phyloP scores from a whole-genome alignment of 2,113 vertebrate species.

The Leptosomus discolor region DNA sequence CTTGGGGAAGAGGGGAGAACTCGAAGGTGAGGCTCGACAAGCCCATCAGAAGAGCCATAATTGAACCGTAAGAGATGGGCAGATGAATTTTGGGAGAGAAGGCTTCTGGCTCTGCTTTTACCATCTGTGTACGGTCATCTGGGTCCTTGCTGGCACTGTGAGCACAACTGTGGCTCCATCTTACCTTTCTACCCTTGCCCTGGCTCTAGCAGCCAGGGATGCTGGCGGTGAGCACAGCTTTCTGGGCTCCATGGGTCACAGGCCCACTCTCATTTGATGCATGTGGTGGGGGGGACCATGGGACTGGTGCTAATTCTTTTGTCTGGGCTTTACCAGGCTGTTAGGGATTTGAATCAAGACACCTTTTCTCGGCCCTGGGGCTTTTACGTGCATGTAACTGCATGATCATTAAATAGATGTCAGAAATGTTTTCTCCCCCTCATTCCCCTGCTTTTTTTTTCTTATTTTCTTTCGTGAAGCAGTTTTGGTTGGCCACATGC shows the following conservation, averaged over 20 bases:
- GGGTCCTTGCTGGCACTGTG: background rate
- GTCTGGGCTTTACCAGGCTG: background rate
- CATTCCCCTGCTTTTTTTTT: background rate
- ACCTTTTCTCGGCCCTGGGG: background rate
- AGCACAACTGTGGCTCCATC: background rate
- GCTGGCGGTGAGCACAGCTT: background rate
- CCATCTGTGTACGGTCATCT: background rate
- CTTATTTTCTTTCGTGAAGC: conserved; percentile 24
- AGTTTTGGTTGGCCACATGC: conserved; percentile 62
- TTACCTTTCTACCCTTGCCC: background rate
- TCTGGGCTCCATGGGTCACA: background rate
- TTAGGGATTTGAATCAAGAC: background rate
- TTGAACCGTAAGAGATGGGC: background rate
- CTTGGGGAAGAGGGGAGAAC: background rate
- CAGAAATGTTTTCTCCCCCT: conserved; percentile 4
- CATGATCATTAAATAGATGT: conserved; percentile 33
- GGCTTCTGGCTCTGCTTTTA: background rate
- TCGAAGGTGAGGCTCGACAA: background rate
- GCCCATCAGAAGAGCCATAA: background rate
- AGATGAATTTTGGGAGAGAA: background rate
- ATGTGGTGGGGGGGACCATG: too few relatives aligned
- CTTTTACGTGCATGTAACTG: background rate
- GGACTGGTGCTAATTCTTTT: background rate
- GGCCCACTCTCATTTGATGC: background rate
- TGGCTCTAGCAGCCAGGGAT: background rate